phyloP scores from a whole-genome alignment of 2,888 invertebrate species.

The Drosophila fulvimacula region DNA sequence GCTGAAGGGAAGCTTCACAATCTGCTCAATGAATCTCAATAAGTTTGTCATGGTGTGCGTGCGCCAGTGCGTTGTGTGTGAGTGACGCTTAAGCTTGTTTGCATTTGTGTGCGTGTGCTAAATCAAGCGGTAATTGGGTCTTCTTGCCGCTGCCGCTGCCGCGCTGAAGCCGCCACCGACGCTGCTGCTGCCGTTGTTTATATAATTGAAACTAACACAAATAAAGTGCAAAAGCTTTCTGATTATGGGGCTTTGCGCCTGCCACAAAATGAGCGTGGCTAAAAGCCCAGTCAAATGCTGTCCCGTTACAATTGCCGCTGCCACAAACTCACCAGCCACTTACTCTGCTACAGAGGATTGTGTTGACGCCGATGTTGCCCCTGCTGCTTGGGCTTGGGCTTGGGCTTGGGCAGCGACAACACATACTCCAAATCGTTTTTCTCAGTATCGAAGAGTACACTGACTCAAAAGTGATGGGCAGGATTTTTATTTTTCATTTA shows the following conservation, averaged over 20 bases:
- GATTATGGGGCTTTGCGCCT: constrained; percentile 77
- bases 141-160: constrained; percentile 48
- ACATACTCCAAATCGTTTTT: constrained; percentile 1
- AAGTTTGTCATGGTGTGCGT: constrained; percentile 61
- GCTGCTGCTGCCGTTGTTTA: constrained; percentile 54
- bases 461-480: constrained; percentile 10
- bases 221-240: constrained; percentile 80
- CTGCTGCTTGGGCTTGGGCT: background rate
- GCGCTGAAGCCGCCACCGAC: background rate
- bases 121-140: constrained; percentile 79
- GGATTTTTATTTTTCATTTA: background rate
- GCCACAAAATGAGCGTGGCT: constrained; percentile 70
- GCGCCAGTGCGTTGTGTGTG: background rate
- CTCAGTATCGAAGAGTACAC: constrained; percentile 14
- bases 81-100: constrained; percentile 53
- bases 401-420: constrained; percentile 5
- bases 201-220: constrained; percentile 80
- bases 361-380: constrained; percentile 19
- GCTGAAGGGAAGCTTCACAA: constrained; percentile 55
- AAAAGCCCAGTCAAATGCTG: constrained; percentile 49
- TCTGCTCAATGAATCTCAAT: constrained; percentile 79
- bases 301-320: constrained; percentile 27
- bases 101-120: constrained; percentile 69
- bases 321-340: constrained; percentile 12
- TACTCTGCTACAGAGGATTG: background rate